These are phyloP conservation scores for Hydropotes inermis DNA, from an alignment of 2,113 vertebrate genomes.

Conservation along the genomic window DNA sequence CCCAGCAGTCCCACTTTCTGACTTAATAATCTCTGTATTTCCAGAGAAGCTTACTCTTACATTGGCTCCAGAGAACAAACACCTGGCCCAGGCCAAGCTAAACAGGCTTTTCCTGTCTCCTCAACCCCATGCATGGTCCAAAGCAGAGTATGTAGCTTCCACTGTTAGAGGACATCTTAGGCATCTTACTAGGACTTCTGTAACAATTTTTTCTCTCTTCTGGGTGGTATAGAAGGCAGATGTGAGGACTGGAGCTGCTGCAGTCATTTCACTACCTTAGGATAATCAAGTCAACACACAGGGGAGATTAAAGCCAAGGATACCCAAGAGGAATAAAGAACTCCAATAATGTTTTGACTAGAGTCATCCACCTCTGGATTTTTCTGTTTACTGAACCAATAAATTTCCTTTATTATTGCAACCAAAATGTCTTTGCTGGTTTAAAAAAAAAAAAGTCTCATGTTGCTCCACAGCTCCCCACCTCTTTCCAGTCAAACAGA, in stretches of 20 bases:
- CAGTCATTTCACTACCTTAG: neutral
- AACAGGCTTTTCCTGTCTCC: neutral
- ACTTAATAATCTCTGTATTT: neutral
- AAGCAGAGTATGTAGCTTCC: neutral
- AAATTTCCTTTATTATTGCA: neutral
- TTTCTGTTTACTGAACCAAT: neutral
- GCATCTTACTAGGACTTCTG: neutral
- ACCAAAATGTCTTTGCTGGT: neutral
- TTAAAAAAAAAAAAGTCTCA: neutral
- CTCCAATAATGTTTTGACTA: neutral
- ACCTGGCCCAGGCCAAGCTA: neutral
- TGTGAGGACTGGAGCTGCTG: neutral
- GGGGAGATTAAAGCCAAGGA: neutral
- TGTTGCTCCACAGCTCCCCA: neutral
- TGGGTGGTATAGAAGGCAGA: neutral
- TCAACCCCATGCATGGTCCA: neutral
- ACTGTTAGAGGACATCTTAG: neutral
- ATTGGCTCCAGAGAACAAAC: neutral
- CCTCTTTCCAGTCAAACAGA: neutral
- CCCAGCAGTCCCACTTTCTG: neutral
- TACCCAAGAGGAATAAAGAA: neutral
- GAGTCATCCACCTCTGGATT: neutral
- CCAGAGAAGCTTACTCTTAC: neutral
- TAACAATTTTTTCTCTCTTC: neutral
- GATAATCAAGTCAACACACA: neutral